These are phyloP conservation scores for Acropternis orthonyx DNA, from an alignment of 2,797 vertebrate genomes.

Conservation along the genomic window DNA sequence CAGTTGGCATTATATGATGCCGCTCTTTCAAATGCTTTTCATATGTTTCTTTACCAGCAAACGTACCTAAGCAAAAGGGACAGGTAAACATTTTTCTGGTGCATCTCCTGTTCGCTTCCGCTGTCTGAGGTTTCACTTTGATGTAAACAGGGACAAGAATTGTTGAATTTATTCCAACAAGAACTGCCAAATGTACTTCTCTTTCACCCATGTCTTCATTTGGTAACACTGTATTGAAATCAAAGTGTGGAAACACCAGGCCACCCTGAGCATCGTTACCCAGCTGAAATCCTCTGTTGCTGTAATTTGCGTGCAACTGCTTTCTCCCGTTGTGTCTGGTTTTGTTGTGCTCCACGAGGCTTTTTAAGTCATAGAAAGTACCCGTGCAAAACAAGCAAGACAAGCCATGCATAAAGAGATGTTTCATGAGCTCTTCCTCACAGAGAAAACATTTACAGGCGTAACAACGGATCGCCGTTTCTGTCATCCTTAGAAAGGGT, in stretches of 20 bases:
- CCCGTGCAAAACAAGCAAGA: constrained; percentile 91
- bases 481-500: constrained; percentile 88
- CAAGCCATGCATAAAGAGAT: constrained; percentile 90
- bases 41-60: constrained; percentile 80
- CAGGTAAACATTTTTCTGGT: constrained; percentile 78
- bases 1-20: constrained; percentile 93
- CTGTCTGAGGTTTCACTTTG: constrained; percentile 83
- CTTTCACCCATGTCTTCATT: constrained; percentile 87
- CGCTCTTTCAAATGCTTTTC: constrained; percentile 89
- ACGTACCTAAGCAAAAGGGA: constrained; percentile 89
- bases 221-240: constrained; percentile 86
- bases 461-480: constrained; percentile 89
- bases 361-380: constrained; percentile 89
- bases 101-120: constrained; percentile 48
- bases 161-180: constrained; percentile 81
- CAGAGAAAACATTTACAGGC: constrained; percentile 87
- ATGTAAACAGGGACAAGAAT: constrained; percentile 83
- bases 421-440: constrained; percentile 88
- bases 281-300: constrained; percentile 87
- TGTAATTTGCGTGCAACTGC: constrained; percentile 85
- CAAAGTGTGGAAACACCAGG: constrained; percentile 90
- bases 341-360: constrained; percentile 87
- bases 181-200: constrained; percentile 89
- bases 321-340: constrained; percentile 83
- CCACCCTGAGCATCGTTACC: constrained; percentile 83